Evolutionary conservation across 2,113 vertebrate species (phyloP), one percentile per base, ranked within the genome.

Genomic region (Sylvia atricapilla): DNA sequence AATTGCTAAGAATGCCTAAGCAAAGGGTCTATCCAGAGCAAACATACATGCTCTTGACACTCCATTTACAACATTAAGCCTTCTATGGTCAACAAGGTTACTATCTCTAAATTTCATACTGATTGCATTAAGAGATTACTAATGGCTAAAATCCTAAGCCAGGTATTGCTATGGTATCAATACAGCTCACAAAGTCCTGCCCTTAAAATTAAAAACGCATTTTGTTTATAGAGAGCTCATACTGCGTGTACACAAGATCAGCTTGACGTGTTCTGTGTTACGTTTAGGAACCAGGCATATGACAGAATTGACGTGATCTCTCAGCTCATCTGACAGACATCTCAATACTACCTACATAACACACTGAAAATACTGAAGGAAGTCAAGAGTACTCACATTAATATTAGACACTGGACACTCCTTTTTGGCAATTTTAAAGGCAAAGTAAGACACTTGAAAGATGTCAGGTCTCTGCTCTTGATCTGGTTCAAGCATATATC

Each of bases 401-500:
- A 99, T 98, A 93, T 99, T 99, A 97, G 99, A 98, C 96, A 99
- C 97, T 1, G 99, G 99, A 88, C 99, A 99, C 47, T 99, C 99
- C 97, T 98, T 99, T 98, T 98, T 99, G 95, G 99, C 98, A 97
- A 99, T 96, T 97, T 98, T 99, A 97, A 99, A 99, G 97, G 99
- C 99, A 98, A 99, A 99, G 97, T 98, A 98, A 93, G 99, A 99
- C 63, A 99, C 99, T 92, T 99, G 99, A 97, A 99, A 99, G 96
- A 99, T 99, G 97, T 99, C 99, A 44, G 99, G 99, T 97, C 99
- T 99, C 94, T 88, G 97, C 44, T 99, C 99, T 94, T 98, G 98
- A 96, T 99, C 99, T 49, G 99, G 99, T 96, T 99, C 99, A 68
- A 99, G 99, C 99, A 99, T 99, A 53, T 99, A 99, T 87, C 99